phyloP scores from a whole-genome alignment of 2,113 vertebrate genomes.

The Eleginops maclovinus region DNA sequence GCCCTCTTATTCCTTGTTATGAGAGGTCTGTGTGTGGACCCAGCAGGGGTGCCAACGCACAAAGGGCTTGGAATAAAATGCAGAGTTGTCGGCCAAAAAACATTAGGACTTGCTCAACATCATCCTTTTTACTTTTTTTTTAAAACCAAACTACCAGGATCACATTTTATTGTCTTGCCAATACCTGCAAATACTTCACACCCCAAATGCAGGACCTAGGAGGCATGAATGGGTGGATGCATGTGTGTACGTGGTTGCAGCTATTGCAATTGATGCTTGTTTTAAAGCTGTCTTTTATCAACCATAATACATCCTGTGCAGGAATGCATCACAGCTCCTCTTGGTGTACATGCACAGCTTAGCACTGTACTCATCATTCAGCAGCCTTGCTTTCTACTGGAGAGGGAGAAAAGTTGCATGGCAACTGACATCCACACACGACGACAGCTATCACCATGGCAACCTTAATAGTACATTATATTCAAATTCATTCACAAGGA shows the following conservation, averaged over 20 bases:
- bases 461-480: constrained; percentile 77
- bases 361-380: constrained; percentile 24
- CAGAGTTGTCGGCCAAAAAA: background rate
- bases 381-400: constrained; percentile 28
- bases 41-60: background rate
- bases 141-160: background rate
- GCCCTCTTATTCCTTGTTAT: background rate
- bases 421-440: constrained; percentile 75
- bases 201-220: too few relatives aligned
- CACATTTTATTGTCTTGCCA: background rate
- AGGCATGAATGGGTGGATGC: too few relatives aligned
- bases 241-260: too few relatives aligned
- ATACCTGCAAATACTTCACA: background rate
- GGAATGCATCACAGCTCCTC: background rate
- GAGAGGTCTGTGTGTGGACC: background rate
- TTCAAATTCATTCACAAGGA: constrained; percentile 73
- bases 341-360: background rate
- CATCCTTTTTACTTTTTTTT: too few relatives aligned
- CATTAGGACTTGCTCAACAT: background rate
- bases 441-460: constrained; percentile 75
- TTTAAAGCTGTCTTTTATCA: background rate
- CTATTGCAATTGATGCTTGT: background rate
- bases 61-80: background rate
- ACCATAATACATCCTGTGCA: background rate
- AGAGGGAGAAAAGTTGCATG: constrained; percentile 69